phyloP scores from a whole-genome alignment of 2,888 invertebrate genomes.

The Dasysyrphus tricinctus region DNA sequence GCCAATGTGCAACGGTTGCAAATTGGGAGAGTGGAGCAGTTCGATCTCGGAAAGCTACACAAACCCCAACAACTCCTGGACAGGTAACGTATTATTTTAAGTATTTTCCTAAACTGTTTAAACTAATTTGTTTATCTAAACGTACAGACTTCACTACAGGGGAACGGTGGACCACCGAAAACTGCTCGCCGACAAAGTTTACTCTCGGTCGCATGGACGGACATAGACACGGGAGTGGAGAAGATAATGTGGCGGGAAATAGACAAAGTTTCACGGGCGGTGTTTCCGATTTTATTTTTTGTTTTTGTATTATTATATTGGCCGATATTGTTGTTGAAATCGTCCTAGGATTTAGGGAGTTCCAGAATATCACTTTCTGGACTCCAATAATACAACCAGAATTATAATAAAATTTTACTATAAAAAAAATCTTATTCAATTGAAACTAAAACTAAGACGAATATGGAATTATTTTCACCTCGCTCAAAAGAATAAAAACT shows the following conservation, averaged over 20 bases:
- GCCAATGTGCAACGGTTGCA: slow-evolving; percentile 87
- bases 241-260: slow-evolving; percentile 91
- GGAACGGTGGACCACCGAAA: slow-evolving; percentile 83
- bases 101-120: not conserved
- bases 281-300: slow-evolving; percentile 91
- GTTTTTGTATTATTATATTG: slow-evolving; percentile 91
- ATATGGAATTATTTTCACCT: slow-evolving; percentile 49
- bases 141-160: slow-evolving; percentile 82
- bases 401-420: slow-evolving; percentile 27
- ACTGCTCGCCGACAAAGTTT: slow-evolving; percentile 83
- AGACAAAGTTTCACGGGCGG: slow-evolving; percentile 89
- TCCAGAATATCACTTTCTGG: slow-evolving; percentile 82
- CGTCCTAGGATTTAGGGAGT: slow-evolving; percentile 84
- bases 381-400: slow-evolving; percentile 80
- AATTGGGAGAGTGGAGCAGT: slow-evolving; percentile 88
- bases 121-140: not conserved
- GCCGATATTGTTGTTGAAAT: slow-evolving; percentile 90
- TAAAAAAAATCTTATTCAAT: slow-evolving; percentile 15
- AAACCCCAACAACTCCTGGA: slow-evolving; percentile 83
- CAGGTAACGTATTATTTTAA: slow-evolving; percentile 79
- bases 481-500: slow-evolving; percentile 38
- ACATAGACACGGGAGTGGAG: slow-evolving; percentile 88
- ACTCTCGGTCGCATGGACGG: slow-evolving; percentile 86
- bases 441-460: slow-evolving; percentile 7
- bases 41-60: slow-evolving; percentile 85